A percentile compares a stretch with the other conserved stretches of the same genome.
phyloP scores from a whole-genome alignment of 2,113 vertebrate species.

The Plotosus lineatus region DNA sequence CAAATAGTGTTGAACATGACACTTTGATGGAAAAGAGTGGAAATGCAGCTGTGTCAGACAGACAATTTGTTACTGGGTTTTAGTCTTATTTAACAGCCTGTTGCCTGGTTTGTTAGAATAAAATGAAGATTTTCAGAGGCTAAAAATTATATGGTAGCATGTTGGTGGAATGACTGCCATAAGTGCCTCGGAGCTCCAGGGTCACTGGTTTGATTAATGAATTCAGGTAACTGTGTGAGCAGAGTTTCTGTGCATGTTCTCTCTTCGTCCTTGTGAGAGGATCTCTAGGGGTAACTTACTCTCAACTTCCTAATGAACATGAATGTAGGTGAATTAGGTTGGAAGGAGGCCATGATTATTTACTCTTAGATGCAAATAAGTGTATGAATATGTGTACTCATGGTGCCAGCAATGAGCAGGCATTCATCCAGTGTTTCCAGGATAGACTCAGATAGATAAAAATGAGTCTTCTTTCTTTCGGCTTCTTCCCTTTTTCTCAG shows the following conservation, averaged over 20 bases:
- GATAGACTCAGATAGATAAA: no score
- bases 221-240: background rate
- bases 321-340: background rate
- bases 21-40: background rate
- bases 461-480: no score
- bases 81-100: background rate
- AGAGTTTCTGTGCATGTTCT: background rate
- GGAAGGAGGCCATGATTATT: background rate
- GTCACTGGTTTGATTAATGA: background rate
- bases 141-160: background rate
- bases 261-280: background rate
- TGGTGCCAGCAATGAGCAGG: background rate
- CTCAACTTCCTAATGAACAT: background rate
- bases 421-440: background rate
- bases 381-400: background rate
- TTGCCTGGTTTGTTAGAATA: background rate
- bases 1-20: background rate
- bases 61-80: background rate
- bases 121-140: background rate
- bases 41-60: background rate
- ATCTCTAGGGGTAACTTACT: background rate
- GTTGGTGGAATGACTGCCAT: background rate
- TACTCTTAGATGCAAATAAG: background rate
- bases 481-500: no score
- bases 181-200: background rate